These are phyloP conservation scores for Cephus cinctus DNA, from an alignment of 1,140 invertebrate genomes.

Conservation along the genomic window DNA sequence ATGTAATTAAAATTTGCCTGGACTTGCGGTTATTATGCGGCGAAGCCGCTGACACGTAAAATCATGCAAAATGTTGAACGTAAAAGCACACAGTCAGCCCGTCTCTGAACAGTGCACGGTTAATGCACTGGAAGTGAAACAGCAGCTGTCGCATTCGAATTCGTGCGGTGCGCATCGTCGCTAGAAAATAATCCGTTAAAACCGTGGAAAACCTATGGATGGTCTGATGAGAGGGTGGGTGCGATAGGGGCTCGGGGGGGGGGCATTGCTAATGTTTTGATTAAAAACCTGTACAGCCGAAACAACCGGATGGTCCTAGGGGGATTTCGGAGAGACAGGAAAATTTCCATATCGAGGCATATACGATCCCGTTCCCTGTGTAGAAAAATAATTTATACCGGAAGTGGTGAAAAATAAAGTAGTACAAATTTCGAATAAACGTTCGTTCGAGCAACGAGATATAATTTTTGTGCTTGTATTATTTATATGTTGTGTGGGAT, in stretches of 20 bases:
- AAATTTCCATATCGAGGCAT: too few relatives aligned
- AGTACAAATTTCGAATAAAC: too few relatives aligned
- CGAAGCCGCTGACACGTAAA: constrained; percentile 41
- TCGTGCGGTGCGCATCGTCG: constrained; percentile 16
- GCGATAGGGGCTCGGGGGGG: background rate
- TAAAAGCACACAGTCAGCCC: constrained; percentile 38
- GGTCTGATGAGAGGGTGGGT: constrained; percentile 25
- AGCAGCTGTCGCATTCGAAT: constrained; percentile 45
- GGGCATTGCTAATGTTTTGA: too few relatives aligned
- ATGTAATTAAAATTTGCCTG: constrained; percentile 43
- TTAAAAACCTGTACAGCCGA: constrained; percentile 16
- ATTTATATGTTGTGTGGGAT: too few relatives aligned
- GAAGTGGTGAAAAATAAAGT: too few relatives aligned
- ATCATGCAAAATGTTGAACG: constrained; percentile 44
- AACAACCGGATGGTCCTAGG: constrained; percentile 19
- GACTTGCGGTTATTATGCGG: constrained; percentile 41
- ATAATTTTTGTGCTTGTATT: too few relatives aligned
- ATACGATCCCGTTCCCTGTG: too few relatives aligned
- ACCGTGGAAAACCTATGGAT: constrained; percentile 26
- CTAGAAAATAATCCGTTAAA: constrained; percentile 27
- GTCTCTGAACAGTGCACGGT: constrained; percentile 34
- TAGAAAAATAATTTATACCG: too few relatives aligned
- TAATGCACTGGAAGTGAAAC: constrained; percentile 45
- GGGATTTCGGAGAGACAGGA: too few relatives aligned
- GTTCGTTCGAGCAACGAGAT: too few relatives aligned